Base-by-base conservation (phyloP, 2,113 vertebrate species). In the Tiliqua scincoides region DNA sequence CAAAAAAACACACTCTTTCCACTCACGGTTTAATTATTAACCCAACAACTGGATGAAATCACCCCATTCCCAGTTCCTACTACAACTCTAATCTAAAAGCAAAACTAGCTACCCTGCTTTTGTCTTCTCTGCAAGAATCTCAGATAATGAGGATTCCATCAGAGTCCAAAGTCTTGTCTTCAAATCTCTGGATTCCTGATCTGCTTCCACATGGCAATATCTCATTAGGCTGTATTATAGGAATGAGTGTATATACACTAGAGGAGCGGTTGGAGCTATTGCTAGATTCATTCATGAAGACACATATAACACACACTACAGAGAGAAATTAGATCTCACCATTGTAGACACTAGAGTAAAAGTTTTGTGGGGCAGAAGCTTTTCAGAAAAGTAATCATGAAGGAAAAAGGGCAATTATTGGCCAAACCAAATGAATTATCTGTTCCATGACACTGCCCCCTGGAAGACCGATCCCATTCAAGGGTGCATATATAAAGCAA, bases 371-470 rank as follows among this genome's bases (percentile, higher is more conserved):
- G 84, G 63, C 35, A 85, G 72, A 82, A 35, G 61, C 4, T 86
- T 72, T 20, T 87, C 10, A 80, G 59, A 6, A 73, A 70, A 61
- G 23, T 65, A 65, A 5, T 27, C 68, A 59, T 52, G 15, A 91
- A 85, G n/a, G 57, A 81, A 93, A 63, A 59, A 32, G 35, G 17
- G 7, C 25, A 89, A 83, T 73, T 87, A 2, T 59, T 20, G 18
- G 52, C 88, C 82, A 86, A 92, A 80, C 9, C 14, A 72, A 87
- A 86, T 65, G 27, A 88, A 23, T 88, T 74, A 10, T 89, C 48
- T 37, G 54, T 87, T 71, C 48, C 80, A 5, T 54, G 65, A 57
- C 70, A 70, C 40, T 88, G 71, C 68, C 20, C 71, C 79, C 85
- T 68, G 91, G 85, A 52, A 85, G 35, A 7, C 54, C 18, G 85